These are phyloP conservation scores for Myotis brandtii DNA, from an alignment of 2,113 vertebrate species.

Conservation along the genomic window DNA sequence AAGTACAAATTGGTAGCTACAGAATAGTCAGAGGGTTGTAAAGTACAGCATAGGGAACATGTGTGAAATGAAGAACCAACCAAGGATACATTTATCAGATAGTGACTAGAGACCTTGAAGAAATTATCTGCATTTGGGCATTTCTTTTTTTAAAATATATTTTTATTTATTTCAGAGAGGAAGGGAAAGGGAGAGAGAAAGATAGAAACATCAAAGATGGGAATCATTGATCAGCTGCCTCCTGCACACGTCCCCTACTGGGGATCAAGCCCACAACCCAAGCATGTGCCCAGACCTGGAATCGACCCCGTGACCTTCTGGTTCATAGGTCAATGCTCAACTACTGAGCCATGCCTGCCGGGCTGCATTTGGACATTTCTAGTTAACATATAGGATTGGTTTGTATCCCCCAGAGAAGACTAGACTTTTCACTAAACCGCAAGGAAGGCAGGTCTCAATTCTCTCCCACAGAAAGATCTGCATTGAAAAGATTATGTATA, in stretches of 20 bases:
- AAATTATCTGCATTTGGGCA: not conserved
- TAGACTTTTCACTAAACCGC: conserved; percentile 23
- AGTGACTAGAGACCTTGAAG: not conserved
- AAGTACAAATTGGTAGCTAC: not conserved
- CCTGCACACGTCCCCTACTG: too few species aligned
- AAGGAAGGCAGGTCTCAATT: conserved; percentile 39
- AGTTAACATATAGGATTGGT: not conserved
- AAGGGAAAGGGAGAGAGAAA: too few species aligned
- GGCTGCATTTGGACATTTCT: not conserved
- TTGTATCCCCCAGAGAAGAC: conserved; percentile 1
- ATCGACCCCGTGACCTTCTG: too few species aligned
- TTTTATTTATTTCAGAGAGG: too few species aligned
- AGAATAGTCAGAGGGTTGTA: not conserved
- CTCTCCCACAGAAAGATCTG: conserved; percentile 48
- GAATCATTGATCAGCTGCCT: too few species aligned
- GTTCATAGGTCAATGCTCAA: too few species aligned
- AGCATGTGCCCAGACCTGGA: too few species aligned
- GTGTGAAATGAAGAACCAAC: not conserved
- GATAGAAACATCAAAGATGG: too few species aligned
- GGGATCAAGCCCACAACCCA: too few species aligned
- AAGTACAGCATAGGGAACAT: not conserved
- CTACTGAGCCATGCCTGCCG: too few species aligned
- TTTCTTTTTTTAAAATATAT: not conserved
- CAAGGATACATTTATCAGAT: not conserved
- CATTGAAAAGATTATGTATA: conserved; percentile 67